A percentile compares a stretch with the other conserved stretches of the same genome.
Conservation (phyloP, 2,797 vertebrate genomes). For the Tadarida brasiliensis region DNA sequence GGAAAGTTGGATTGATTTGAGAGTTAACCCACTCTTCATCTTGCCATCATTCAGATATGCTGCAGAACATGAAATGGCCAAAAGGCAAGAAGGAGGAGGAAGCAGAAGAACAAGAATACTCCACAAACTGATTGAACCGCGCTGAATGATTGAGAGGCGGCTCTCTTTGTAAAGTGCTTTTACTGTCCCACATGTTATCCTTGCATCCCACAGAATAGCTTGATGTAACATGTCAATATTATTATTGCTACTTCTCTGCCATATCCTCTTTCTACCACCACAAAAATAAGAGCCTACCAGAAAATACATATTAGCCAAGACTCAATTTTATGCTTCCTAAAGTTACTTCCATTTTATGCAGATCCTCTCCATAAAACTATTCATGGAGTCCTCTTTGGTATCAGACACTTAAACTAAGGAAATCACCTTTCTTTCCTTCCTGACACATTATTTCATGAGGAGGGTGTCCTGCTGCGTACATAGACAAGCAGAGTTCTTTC, state of each 20-base stretch:
- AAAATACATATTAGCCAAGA: slow-evolving; percentile 10
- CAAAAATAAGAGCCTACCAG: background rate
- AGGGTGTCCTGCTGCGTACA: background rate
- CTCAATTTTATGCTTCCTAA: background rate
- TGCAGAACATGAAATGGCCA: slow-evolving; percentile 33
- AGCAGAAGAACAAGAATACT: background rate
- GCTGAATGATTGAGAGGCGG: background rate
- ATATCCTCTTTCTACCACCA: background rate
- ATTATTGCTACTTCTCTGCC: background rate
- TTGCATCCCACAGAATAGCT: background rate
- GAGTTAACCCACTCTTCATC: background rate
- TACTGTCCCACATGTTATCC: background rate
- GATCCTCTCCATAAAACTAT: background rate
- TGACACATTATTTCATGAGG: slow-evolving; percentile 2
- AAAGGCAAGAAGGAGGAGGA: background rate
- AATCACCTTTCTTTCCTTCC: background rate
- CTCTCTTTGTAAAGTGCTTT: slow-evolving; percentile 8
- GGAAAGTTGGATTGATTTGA: background rate
- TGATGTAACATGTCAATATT: background rate
- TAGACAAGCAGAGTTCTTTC: background rate
- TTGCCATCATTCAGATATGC: slow-evolving; percentile 21
- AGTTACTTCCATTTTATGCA: background rate
- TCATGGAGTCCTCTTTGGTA: background rate
- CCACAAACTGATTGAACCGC: background rate
- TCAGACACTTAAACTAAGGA: slow-evolving; percentile 18